A percentile compares a stretch with the other conserved stretches of the same genome.
phyloP scores from a whole-genome alignment of 1,140 invertebrate species.

The Condylostylus longicornis region DNA sequence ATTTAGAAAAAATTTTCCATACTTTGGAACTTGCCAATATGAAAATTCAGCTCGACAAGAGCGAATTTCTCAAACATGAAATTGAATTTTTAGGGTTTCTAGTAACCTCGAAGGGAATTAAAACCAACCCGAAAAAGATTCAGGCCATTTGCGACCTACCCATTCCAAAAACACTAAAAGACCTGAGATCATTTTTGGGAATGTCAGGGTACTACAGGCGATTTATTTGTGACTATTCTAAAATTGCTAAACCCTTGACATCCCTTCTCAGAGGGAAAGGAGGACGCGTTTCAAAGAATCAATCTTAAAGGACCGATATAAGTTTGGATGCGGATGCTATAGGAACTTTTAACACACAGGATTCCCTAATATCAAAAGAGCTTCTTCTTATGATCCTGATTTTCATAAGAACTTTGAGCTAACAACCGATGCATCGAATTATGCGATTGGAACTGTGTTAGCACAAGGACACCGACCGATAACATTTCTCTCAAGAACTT shows the following conservation, averaged over 20 bases:
- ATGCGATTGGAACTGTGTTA: constrained; percentile 23
- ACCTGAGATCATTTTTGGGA: constrained; percentile 18
- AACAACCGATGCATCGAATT: constrained; percentile 20
- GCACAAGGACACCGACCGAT: constrained; percentile 18
- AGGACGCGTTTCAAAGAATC: constrained; percentile 6
- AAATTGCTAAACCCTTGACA: constrained; percentile 13
- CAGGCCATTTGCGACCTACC: constrained; percentile 13
- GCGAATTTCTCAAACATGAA: constrained; percentile 11
- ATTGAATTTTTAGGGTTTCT: constrained; percentile 18
- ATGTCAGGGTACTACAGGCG: constrained; percentile 18
- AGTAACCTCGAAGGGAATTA: constrained; percentile 12
- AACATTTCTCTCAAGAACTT: constrained; percentile 16
- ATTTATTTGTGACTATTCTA: constrained; percentile 15
- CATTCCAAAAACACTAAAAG: constrained; percentile 14
- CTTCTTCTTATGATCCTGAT: constrained; percentile 26
- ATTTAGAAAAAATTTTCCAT: constrained; percentile 13
- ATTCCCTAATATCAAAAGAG: constrained; percentile 15
- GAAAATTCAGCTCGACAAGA: constrained; percentile 17
- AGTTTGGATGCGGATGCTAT: constrained; percentile 13
- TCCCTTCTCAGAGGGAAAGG: constrained; percentile 6
- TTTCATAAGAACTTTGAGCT: constrained; percentile 22
- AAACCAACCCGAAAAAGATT: constrained; percentile 12
- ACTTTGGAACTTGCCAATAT: constrained; percentile 11
- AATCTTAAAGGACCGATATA: constrained; percentile 14
- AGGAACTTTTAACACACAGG: constrained; percentile 16